Evolutionary conservation across 2,888 invertebrate genomes (phyloP), one percentile per base, ranked within the genome.

Genomic region (Dyspetes luteomarginatus): DNA sequence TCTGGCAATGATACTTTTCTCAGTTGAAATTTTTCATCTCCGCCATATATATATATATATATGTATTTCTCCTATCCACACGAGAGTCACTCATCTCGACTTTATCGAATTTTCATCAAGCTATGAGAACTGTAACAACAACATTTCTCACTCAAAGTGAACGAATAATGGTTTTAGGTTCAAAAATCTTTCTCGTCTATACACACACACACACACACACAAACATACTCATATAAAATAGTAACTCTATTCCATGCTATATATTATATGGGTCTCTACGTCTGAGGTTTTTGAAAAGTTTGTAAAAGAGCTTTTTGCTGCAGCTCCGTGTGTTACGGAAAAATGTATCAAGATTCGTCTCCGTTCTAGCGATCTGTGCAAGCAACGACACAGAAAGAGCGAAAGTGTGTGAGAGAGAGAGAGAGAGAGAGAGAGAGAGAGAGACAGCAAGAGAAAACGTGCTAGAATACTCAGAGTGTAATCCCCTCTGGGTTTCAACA

Each of bases 301-400:
- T 9, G n/a, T 5, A 26, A 12, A 2, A n/a, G 69, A 26, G 15
- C 36, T 73, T 73, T 68, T n/a, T 68, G 30, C 19, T 17, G 41
- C 68, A 43, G 55, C 19, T 24, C 65, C 2, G 43, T 28, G 15
- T 52, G 41, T 76, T 62, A 68, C 56, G 64, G 62, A 68, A 73
- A 65, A 79, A 74, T 78, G 74, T 55, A 81, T 81, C 74, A 41
- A 74, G 58, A 71, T 69, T 7, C 26, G 22, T 17, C 77, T 67
- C 36, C 56, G 28, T 58, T 45, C 56, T 17, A 17, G 26, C 36
- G 60, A 26, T 52, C 12, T 17, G 2, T 30, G 30, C 30, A 30
- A 4, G 30, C 30, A 30, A 7, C 30, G 2, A n/a, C 36, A 1
- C 36, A 5, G 36, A 12, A 9, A 12, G 36, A 12, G 12, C 36